Conservation (phyloP, 2,113 vertebrate genomes). For the Sander lucioperca region DNA sequence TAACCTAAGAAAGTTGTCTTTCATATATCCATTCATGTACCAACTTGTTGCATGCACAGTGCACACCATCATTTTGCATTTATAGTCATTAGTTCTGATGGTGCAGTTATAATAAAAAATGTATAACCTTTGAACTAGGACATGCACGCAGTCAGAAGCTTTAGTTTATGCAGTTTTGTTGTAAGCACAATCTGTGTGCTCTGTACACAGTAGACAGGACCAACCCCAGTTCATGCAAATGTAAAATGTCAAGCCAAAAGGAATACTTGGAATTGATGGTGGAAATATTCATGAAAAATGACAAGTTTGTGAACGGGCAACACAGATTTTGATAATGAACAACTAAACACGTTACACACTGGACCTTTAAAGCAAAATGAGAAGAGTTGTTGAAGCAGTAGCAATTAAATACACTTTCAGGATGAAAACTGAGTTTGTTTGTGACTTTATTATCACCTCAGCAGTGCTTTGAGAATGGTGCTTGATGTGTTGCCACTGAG, state of each 20-base stretch:
- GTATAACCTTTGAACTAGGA: slow-evolving; percentile 13
- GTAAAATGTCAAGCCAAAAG: no score
- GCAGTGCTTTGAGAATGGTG: slow-evolving; percentile 47
- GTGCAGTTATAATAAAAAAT: not conserved
- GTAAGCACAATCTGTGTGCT: slow-evolving; percentile 16
- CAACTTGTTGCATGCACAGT: not conserved
- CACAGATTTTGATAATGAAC: no score
- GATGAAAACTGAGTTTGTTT: slow-evolving; percentile 4
- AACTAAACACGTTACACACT: no score
- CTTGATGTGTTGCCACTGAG: slow-evolving; percentile 52
- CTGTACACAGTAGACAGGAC: slow-evolving; percentile 17
- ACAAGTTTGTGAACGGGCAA: no score
- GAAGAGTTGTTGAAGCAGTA: not conserved
- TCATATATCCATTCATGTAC: not conserved
- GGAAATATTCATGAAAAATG: no score
- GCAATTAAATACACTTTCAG: not conserved
- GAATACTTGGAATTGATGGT: no score
- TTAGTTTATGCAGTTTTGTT: not conserved
- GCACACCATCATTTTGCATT: not conserved
- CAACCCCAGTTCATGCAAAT: not conserved
- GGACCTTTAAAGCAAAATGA: no score
- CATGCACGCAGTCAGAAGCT: not conserved
- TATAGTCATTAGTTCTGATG: not conserved
- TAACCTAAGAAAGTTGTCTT: not conserved
- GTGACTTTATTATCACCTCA: slow-evolving; percentile 43